A percentile compares a stretch with the other conserved stretches of the same genome.
Conservation (phyloP, 2,888 invertebrate species). For the Tromatobia lineatoria region DNA sequence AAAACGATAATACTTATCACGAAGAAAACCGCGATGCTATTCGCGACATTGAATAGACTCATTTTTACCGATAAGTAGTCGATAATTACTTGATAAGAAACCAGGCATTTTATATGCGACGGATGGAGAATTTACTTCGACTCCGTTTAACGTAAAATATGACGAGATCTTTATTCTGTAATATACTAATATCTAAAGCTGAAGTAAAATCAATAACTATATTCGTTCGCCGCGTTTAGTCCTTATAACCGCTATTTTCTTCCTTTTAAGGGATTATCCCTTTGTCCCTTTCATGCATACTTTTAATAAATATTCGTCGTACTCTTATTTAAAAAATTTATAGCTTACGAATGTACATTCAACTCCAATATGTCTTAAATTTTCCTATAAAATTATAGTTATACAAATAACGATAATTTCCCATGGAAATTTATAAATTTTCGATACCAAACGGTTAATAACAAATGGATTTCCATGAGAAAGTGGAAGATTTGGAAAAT, state of each 20-base stretch:
- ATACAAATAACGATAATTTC: too few species aligned
- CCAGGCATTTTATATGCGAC: neutral
- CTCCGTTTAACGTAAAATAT: neutral
- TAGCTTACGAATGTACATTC: too few species aligned
- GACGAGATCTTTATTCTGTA: neutral
- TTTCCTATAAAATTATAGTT: too few species aligned
- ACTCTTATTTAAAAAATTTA: too few species aligned
- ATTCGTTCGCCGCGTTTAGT: neutral
- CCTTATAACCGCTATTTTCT: neutral
- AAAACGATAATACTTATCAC: neutral
- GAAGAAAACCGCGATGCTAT: neutral
- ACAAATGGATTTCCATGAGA: too few species aligned
- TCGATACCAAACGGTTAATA: too few species aligned
- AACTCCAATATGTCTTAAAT: too few species aligned
- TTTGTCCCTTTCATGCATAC: constrained; percentile 8
- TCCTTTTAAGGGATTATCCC: too few species aligned
- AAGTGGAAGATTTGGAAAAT: too few species aligned
- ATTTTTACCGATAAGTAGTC: neutral
- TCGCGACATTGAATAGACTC: neutral
- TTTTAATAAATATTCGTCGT: neutral
- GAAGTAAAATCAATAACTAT: neutral
- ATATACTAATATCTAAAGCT: neutral
- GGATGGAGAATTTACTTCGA: neutral
- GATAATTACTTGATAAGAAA: constrained; percentile 22
- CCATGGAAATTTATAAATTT: too few species aligned